A percentile compares a stretch with the other conserved stretches of the same genome.
Conservation (phyloP, 2,113 vertebrate genomes). For the Malurus melanocephalus region DNA sequence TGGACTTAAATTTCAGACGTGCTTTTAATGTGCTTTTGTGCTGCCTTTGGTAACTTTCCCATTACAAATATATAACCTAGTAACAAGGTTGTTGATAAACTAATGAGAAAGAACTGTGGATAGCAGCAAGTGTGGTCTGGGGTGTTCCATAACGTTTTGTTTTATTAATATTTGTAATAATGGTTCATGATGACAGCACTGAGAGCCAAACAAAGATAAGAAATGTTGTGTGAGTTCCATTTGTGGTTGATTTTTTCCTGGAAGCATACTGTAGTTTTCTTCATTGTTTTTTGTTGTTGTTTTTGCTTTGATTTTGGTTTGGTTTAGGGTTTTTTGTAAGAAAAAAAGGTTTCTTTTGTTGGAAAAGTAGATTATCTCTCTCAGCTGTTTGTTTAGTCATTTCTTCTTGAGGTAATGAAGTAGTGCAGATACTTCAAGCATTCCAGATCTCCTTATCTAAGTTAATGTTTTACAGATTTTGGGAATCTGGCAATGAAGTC, state of each 20-base stretch:
- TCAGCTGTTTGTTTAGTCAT: not conserved
- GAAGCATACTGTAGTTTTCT: not conserved
- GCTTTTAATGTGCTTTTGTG: not conserved
- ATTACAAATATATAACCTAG: not conserved
- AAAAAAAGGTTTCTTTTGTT: not conserved
- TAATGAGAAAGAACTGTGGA: not conserved
- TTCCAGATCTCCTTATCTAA: not conserved
- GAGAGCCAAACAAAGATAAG: not conserved
- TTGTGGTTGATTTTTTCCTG: not conserved
- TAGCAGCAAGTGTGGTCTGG: not conserved
- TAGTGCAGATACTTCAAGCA: not conserved
- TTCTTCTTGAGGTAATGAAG: not conserved
- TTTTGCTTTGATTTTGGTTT: not conserved
- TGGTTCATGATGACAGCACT: not conserved
- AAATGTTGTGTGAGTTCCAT: accelerated
- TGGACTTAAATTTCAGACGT: not conserved
- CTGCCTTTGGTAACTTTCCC: not conserved
- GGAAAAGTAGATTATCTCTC: not conserved
- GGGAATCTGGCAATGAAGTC: not conserved
- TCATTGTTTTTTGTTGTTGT: too few relatives aligned
- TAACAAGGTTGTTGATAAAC: not conserved
- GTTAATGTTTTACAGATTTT: not conserved
- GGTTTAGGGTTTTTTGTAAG: not conserved
- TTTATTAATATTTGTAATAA: not conserved
- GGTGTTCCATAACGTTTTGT: not conserved